These are phyloP conservation scores for Adelges cooleyi DNA, from an alignment of 1,140 invertebrate genomes.

Conservation along the genomic window DNA sequence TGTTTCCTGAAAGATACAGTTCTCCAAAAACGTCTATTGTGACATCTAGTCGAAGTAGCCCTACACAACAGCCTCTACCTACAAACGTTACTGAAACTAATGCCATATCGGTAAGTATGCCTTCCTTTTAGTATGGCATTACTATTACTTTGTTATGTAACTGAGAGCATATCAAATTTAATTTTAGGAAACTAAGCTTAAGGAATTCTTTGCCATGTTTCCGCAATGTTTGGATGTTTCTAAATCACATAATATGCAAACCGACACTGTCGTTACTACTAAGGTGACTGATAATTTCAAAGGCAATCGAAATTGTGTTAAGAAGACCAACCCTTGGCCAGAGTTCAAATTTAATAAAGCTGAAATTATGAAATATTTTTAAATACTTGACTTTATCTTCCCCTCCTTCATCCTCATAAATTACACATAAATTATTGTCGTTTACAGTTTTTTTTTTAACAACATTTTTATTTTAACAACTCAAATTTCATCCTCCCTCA, in stretches of 20 bases:
- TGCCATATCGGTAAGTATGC: conserved; percentile 10
- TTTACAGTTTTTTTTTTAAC: background rate
- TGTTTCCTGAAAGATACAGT: conserved; percentile 21
- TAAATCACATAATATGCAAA: background rate
- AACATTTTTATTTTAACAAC: conserved; percentile 9
- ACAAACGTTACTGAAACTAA: background rate
- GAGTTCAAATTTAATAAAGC: conserved; percentile 22
- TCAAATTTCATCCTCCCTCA: background rate
- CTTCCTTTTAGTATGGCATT: background rate
- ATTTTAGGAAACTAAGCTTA: conserved; percentile 15
- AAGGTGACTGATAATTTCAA: background rate
- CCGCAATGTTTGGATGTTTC: conserved; percentile 22
- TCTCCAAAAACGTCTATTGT: conserved; percentile 2
- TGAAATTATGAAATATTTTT: conserved; percentile 26
- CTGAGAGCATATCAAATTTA: background rate
- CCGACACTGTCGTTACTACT: background rate
- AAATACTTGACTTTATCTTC: background rate
- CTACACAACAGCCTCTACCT: background rate
- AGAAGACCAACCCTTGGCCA: conserved; percentile 15
- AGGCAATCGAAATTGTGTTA: background rate
- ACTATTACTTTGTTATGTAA: background rate
- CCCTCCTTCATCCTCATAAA: background rate
- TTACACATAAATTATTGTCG: background rate
- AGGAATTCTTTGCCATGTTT: conserved; percentile 16
- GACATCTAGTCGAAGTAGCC: background rate